phyloP scores from a whole-genome alignment of 2,888 invertebrate genomes.

The Chrysolina haemoptera region DNA sequence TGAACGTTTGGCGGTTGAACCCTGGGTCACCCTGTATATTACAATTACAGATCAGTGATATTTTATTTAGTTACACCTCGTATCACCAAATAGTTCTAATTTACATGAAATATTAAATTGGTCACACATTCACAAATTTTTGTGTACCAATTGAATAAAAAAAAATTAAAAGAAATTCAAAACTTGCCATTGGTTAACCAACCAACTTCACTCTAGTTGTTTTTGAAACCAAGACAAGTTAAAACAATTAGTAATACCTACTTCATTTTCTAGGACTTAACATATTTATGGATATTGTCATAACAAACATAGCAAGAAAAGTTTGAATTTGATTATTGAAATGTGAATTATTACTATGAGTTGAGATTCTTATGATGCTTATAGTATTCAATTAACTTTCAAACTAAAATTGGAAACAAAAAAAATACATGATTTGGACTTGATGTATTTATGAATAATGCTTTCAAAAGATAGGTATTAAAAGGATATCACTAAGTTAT shows the following conservation, averaged over 20 bases:
- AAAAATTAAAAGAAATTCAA: slow-evolving; percentile 1
- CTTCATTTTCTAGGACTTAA: slow-evolving; percentile 5
- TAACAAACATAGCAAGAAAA: not conserved
- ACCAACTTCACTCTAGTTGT: no score
- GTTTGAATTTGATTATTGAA: not conserved
- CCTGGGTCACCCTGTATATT: no score
- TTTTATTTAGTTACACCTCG: no score
- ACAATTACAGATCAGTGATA: no score
- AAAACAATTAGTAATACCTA: not conserved
- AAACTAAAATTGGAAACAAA: slow-evolving; percentile 2
- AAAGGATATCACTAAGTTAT: not conserved
- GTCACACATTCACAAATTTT: no score
- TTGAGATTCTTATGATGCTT: not conserved
- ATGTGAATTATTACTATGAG: slow-evolving; percentile 5
- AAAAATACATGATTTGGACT: not conserved
- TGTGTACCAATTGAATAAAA: no score
- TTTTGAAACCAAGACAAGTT: not conserved
- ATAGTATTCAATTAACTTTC: not conserved
- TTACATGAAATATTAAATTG: no score
- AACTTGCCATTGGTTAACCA: slow-evolving; percentile 1
- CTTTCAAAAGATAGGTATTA: not conserved
- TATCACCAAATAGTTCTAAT: no score
- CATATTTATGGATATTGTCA: slow-evolving; percentile 1
- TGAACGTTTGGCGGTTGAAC: no score
- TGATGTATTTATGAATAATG: not conserved